Conservation (phyloP, 1,140 invertebrate genomes). For the Drosophila mojavensis region DNA sequence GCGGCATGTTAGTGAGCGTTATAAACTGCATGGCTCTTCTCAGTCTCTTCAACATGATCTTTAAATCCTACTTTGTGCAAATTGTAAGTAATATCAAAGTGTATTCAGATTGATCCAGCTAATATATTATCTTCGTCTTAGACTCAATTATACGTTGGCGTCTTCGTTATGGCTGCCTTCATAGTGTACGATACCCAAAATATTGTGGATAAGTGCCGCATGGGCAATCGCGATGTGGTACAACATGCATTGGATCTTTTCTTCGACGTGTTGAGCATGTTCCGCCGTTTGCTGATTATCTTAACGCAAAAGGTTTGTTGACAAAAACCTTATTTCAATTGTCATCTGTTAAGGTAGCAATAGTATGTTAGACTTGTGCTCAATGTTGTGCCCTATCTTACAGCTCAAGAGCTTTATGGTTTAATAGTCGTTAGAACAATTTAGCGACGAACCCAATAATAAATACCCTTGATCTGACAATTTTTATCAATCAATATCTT, state of each 20-base stretch:
- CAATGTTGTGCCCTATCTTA: slow-evolving; percentile 33
- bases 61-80: slow-evolving; percentile 92
- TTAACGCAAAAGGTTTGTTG: slow-evolving; percentile 92
- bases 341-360: background rate
- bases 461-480: slow-evolving; percentile 34
- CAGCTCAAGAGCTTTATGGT: slow-evolving; percentile 77
- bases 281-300: slow-evolving; percentile 94
- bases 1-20: slow-evolving; percentile 92
- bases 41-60: slow-evolving; percentile 93
- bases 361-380: slow-evolving; percentile 18
- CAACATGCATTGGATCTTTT: slow-evolving; percentile 95
- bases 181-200: slow-evolving; percentile 98
- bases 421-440: slow-evolving; percentile 33
- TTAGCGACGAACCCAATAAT: slow-evolving; percentile 27
- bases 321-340: background rate
- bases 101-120: background rate
- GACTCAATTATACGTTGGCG: slow-evolving; percentile 93
- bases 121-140: slow-evolving; percentile 77
- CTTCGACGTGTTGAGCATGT: slow-evolving; percentile 96
- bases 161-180: slow-evolving; percentile 96
- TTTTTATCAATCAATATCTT: slow-evolving; percentile 22
- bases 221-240: slow-evolving; percentile 96
- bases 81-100: slow-evolving; percentile 86
- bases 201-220: slow-evolving; percentile 95
- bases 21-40: slow-evolving; percentile 91